A percentile compares a stretch with the other conserved stretches of the same genome.
These are phyloP conservation scores for Eumacrocentrus americanus DNA, from an alignment of 2,888 invertebrate species.

Conservation along the genomic window DNA sequence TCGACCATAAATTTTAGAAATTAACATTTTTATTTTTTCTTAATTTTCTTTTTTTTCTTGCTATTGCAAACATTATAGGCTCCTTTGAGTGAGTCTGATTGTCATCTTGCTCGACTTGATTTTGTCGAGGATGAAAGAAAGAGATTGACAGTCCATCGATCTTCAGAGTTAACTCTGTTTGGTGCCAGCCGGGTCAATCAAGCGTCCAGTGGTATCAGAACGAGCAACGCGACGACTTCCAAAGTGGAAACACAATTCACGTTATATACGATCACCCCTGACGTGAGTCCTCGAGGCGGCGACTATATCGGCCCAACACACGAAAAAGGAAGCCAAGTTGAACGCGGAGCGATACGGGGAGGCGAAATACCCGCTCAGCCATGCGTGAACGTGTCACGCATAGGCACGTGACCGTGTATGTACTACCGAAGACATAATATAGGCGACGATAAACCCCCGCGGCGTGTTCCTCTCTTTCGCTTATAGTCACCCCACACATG, in stretches of 20 bases:
- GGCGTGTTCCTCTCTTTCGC: constrained; percentile 48
- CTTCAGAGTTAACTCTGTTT: neutral
- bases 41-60: too few relatives aligned
- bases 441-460: constrained; percentile 42
- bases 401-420: constrained; percentile 60
- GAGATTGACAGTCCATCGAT: too few relatives aligned
- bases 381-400: constrained; percentile 60
- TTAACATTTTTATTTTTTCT: too few relatives aligned
- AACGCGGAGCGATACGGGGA: constrained; percentile 22
- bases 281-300: constrained; percentile 10
- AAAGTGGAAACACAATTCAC: constrained; percentile 29
- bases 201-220: neutral
- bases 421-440: constrained; percentile 59
- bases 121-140: too few relatives aligned
- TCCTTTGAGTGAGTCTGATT: too few relatives aligned
- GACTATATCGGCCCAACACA: neutral
- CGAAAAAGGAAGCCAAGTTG: constrained; percentile 13
- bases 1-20: too few relatives aligned
- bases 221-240: constrained; percentile 21
- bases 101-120: too few relatives aligned
- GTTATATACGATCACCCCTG: constrained; percentile 14
- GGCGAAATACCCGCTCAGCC: constrained; percentile 39
- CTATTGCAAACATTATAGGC: too few relatives aligned
- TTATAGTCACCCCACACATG: constrained; percentile 34
- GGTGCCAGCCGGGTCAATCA: neutral